Evolutionary conservation across 2,888 invertebrate genomes (phyloP), one percentile per base, ranked within the genome.

Genomic region (Lasioglossum figueresi): DNA sequence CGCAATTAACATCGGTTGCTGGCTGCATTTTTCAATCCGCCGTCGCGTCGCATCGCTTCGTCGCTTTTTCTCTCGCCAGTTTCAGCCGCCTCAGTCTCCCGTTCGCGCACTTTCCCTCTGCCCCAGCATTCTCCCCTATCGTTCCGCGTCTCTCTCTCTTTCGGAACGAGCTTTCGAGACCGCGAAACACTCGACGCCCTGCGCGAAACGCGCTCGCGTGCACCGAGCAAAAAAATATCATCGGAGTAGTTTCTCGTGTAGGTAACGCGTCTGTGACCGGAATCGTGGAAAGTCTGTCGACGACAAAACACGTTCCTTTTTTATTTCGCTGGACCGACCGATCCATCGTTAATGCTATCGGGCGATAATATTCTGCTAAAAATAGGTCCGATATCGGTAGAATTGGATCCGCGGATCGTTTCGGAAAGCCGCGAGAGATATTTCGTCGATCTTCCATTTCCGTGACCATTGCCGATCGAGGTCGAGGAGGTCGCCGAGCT

Each of bases 321-420:
- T 71, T 37, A 56, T 45, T 37, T n/a, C 37, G 75, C 1, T 0
- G 45, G 19, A 43, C 23, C 40, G 71, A 77, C 68, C 45, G 40
- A 73, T 76, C 45, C 23, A 23, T 14, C 37, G 56, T 52, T 63
- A 70, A 72, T 34, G 68, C 79, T 48, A 73, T 27, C 68, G 74
- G 59, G 74, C 70, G 89, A 89, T 89, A 89, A 84, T 83, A 72
- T 88, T 84, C 71, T 45, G 70, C 72, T 83, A 82, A 10, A 84
- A 83, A 83, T 84, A 70, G 83, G 68, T 72, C 34, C 78, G 81
- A 76, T 84, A 78, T 75, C 79, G 79, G 76, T 31, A 73, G 52
- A 82, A 88, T 84, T 83, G 82, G 81, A 76, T 76, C 71, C 71
- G 82, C 71, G 82, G 79, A 80, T 80, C 79, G 79, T 82, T 59